Percentiles rank a stretch among this genome's conserved stretches.
Evolutionary conservation across 2,888 invertebrate species (phyloP).

Genomic region (Odontothrips loti): DNA sequence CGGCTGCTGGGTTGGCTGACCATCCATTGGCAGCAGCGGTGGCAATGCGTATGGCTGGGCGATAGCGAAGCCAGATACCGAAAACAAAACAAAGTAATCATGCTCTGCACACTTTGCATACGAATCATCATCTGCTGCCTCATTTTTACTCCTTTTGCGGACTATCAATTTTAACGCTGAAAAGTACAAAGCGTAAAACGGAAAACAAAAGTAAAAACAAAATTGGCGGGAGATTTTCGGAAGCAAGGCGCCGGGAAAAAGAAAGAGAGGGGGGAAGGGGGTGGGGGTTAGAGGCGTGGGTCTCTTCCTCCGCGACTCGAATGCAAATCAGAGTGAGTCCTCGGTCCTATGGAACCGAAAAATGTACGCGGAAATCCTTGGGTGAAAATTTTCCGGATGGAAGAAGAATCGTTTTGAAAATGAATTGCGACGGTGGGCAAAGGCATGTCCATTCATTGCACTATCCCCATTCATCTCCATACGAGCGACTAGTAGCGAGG

Average conservation of each 20-base stretch:
- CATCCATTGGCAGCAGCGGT: not conserved
- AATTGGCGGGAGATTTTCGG: not conserved
- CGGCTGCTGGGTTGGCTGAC: not conserved
- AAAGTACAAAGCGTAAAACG: not conserved
- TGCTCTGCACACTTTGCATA: not conserved
- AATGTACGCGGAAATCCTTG: too few species aligned
- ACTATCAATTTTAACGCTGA: slow-evolving; percentile 5
- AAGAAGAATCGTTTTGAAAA: too few species aligned
- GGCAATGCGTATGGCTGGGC: not conserved
- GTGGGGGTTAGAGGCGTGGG: not conserved
- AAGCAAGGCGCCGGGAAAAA: too few species aligned
- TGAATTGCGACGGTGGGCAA: too few species aligned
- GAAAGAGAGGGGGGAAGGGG: not conserved
- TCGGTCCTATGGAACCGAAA: too few species aligned
- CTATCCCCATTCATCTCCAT: too few species aligned
- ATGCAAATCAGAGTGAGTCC: too few species aligned
- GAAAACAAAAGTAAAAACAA: not conserved
- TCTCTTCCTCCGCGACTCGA: not conserved
- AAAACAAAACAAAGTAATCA: slow-evolving; percentile 7
- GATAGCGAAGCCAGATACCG: slow-evolving; percentile 5
- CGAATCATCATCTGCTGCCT: not conserved
- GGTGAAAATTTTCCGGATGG: too few species aligned
- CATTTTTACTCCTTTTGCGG: not conserved
- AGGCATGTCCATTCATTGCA: too few species aligned
- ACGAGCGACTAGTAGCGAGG: too few species aligned